Base-by-base conservation (phyloP, 1,140 invertebrate species). In the Choristoneura fumiferana region DNA sequence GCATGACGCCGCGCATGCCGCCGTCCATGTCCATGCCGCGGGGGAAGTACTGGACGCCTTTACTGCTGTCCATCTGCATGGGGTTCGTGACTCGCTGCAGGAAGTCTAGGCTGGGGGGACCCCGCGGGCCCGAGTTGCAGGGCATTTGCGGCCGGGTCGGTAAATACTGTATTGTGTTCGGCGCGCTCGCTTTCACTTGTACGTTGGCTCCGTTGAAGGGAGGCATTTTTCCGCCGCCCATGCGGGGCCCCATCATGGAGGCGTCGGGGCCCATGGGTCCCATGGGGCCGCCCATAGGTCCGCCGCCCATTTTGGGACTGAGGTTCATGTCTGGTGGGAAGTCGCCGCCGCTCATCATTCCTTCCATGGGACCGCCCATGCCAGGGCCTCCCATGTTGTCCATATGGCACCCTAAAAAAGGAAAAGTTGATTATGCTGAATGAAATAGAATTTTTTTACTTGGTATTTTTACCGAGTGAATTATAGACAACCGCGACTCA, bases 151-250 rank as follows among this genome's bases (percentile, higher is more conserved):
- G 94, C 87, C 96, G 92, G 35, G 97, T 96, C 17, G 98, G 98
- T 78, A 99, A 93, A 91, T 99, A 99, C 90, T 99, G 98, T 75
- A 99, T 99, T 9, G 98, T 99, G 84, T 99, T 99, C 0, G 98
- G 98, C 1, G 97, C 97, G 88, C 95, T 98, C 0, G 97, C 95
- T 90, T 98, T 98, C 17, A 99, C 97, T 90, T 97, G 95, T 38
- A 97, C 94, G 82, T 96, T 97, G 1, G 95, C 94, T 38, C 95
- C 94, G 79, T 95, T 95, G 79, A 94, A 95, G 0, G 93, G 92
- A 60, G 92, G 93, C 54, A 93, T 93, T 57, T 73, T 92, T 81
- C 90, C 86, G 4, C 91, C 89, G 1, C 87, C 90, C 77, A 91
- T 92, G 67, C 87, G 78, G 0, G 74, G 90, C 15, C 75, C 91